phyloP scores from a whole-genome alignment of 2,888 invertebrate genomes.

The Anorthoa munda region DNA sequence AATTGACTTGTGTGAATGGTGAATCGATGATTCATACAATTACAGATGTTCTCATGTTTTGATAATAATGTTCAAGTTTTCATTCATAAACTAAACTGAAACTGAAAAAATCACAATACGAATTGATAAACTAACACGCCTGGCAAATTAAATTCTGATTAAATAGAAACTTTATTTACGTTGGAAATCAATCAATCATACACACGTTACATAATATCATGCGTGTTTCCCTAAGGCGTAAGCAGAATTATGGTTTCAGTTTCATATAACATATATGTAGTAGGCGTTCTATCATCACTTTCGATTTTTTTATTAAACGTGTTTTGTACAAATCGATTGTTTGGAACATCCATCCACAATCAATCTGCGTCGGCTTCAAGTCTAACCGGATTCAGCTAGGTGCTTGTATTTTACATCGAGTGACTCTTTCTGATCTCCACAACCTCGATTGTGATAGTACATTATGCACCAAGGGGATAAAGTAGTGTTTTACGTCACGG shows the following conservation, averaged over 20 bases:
- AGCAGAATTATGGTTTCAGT: neutral
- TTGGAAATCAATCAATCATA: slow-evolving; percentile 13
- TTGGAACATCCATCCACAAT: no score
- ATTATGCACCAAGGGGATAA: no score
- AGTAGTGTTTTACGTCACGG: no score
- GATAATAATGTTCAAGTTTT: neutral
- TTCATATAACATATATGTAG: neutral
- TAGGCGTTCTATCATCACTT: neutral
- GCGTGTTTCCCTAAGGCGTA: neutral
- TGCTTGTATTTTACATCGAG: no score
- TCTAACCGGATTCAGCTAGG: no score
- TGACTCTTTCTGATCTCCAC: no score
- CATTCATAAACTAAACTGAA: neutral
- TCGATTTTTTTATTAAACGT: neutral
- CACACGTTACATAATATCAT: neutral
- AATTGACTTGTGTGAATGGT: neutral
- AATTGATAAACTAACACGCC: neutral
- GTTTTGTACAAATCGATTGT: no score
- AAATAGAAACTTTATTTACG: neutral
- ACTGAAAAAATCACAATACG: neutral
- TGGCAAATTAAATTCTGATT: slow-evolving; percentile 1
- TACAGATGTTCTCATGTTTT: neutral
- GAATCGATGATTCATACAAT: neutral
- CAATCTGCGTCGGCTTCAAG: no score
- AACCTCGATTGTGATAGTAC: no score